Percentiles rank a stretch among this genome's conserved stretches.
These are phyloP conservation scores for Ruditapes philippinarum DNA, from an alignment of 1,140 invertebrate genomes.

Conservation along the genomic window DNA sequence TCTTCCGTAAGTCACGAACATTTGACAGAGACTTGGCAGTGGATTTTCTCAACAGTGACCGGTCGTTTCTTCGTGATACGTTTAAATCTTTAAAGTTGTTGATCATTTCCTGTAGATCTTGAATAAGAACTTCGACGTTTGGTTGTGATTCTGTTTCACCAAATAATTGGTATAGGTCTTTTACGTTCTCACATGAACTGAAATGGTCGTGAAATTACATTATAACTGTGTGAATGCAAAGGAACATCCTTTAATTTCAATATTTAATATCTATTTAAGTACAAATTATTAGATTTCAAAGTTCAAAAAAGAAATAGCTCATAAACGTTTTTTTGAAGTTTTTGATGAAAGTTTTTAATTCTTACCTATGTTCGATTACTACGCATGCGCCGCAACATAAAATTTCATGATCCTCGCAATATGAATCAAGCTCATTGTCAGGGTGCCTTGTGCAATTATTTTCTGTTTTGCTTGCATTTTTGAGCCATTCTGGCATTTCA, in stretches of 20 bases:
- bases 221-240: too few species aligned
- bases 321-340: too few species aligned
- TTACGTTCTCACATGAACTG: not conserved
- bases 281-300: too few species aligned
- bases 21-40: not conserved
- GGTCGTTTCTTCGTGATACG: not conserved
- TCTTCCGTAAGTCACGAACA: constrained; percentile 32
- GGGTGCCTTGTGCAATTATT: constrained; percentile 7
- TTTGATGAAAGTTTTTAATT: too few species aligned
- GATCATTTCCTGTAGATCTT: not conserved
- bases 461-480: not conserved
- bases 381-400: constrained; percentile 34
- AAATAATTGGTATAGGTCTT: not conserved
- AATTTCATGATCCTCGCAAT: constrained; percentile 32
- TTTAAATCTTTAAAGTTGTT: not conserved
- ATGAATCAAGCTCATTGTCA: constrained; percentile 17
- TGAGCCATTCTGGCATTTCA: constrained; percentile 39
- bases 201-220: not conserved
- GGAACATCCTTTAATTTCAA: too few species aligned
- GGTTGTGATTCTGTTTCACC: not conserved
- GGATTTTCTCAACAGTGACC: not conserved
- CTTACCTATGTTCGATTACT: constrained; percentile 34
- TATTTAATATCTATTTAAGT: too few species aligned
- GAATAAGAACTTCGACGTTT: not conserved
- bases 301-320: too few species aligned